Base-by-base conservation (phyloP, 2,888 invertebrate species). In the Cantharis lateralis region DNA sequence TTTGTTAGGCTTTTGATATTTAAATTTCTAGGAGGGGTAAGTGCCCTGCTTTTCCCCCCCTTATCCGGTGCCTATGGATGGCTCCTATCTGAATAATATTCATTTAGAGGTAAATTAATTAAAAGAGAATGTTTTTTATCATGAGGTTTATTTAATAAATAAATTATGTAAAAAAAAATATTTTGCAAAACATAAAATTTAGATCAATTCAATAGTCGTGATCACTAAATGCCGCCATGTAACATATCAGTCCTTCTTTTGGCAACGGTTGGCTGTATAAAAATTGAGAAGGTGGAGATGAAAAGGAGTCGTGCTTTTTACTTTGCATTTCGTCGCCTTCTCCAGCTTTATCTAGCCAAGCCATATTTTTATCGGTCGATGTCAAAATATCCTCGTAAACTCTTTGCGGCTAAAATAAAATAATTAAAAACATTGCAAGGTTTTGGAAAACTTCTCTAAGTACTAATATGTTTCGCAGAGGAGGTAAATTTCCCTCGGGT, bases 301-400 rank as follows among this genome's bases (percentile, higher is more conserved):
- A 71, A 15, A 71, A n/a, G 4, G 77, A 71, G 62, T 75, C 74
- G 10, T 62, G 66, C 79, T 72, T 18, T 10, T 68, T 70, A 9
- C 13, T 10, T 18, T 20, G 10, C n/a, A n/a, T n/a, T 20, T 20
- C 20, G 68, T 68, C 74, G 11, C 10, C 10, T 10, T 61, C 32
- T 5, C 70, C 78, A 0, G 79, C 78, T 4, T 83, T 79, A 28
- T 86, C 86, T 75, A 86, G 78, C 85, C 85, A 86, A 1, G 84
- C 82, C 76, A 85, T 82, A 78, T 85, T 85, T 71, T 84, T 82
- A 62, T 86, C 85, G 5, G 84, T 80, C 1, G 84, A 82, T 64
- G 85, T 83, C 76, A 88, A 79, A 71, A 88, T 87, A 79, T 89
- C 88, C 79, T 86, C 87, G 83, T 88, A 87, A 79, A 86, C 79